These are phyloP conservation scores for Tyria jacobaeae DNA, from an alignment of 2,888 invertebrate genomes.

Conservation along the genomic window DNA sequence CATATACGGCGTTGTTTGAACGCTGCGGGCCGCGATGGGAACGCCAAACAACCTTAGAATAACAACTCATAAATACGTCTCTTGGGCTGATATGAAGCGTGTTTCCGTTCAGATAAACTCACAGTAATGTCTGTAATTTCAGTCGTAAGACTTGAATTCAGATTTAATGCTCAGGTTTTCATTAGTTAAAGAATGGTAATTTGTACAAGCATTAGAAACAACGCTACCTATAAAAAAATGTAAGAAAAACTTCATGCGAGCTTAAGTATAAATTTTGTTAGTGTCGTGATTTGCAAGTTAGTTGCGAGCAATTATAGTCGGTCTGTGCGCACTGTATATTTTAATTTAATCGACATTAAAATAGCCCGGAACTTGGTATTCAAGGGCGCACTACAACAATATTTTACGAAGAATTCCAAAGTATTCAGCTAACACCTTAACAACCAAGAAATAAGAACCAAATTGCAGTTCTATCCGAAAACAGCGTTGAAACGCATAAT, in stretches of 20 bases:
- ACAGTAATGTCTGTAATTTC: conserved; percentile 57
- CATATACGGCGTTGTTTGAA: conserved; percentile 59
- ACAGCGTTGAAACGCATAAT: conserved; percentile 59
- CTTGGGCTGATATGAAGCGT: conserved; percentile 56
- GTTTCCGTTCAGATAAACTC: conserved; percentile 67
- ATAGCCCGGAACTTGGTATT: conserved; percentile 74
- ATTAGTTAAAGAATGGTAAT: conserved; percentile 18
- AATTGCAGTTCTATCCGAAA: conserved; percentile 52
- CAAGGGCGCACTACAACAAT: conserved; percentile 75
- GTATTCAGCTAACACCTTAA: conserved; percentile 66
- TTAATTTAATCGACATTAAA: conserved; percentile 80
- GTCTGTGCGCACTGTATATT: conserved; percentile 64
- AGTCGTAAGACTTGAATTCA: conserved; percentile 51
- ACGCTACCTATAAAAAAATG: conserved; percentile 36
- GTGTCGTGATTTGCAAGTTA: conserved; percentile 64
- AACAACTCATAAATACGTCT: conserved; percentile 68
- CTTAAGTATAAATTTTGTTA: conserved; percentile 27
- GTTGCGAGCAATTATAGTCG: conserved; percentile 65
- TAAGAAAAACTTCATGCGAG: neutral
- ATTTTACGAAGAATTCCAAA: conserved; percentile 66
- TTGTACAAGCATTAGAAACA: neutral
- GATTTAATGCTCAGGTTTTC: conserved; percentile 39
- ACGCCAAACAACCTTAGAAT: conserved; percentile 69
- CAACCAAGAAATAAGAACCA: conserved; percentile 62
- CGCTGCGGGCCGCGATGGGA: conserved; percentile 60